Conservation (phyloP, 2,888 invertebrate species). For the Scaptomyza caliginosa region DNA sequence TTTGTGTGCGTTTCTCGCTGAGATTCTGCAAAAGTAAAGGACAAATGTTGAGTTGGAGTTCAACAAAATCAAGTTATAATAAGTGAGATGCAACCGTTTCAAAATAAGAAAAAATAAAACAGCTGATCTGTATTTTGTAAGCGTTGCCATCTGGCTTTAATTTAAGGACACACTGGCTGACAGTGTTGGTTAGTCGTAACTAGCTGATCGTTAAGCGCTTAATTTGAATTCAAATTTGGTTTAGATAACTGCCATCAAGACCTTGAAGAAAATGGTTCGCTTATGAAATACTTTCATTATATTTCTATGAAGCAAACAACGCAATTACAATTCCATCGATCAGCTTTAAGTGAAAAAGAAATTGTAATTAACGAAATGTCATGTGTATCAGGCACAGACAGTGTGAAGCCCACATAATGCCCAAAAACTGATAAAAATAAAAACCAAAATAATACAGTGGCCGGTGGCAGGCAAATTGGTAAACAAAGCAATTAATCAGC, state of each 20-base stretch:
- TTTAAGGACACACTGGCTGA: neutral
- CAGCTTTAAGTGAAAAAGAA: conserved; percentile 29
- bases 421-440: conserved; percentile 34
- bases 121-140: neutral
- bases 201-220: neutral
- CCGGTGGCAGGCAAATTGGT: conserved; percentile 35
- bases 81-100: neutral
- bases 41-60: neutral
- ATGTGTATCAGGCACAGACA: neutral
- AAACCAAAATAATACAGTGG: conserved; percentile 9
- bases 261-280: neutral
- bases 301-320: conserved; percentile 6
- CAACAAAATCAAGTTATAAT: neutral
- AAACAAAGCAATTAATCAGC: conserved; percentile 69
- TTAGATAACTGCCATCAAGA: neutral
- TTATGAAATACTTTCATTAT: neutral
- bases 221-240: neutral
- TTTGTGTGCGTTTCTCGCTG: conserved; percentile 88
- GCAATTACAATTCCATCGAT: conserved; percentile 34
- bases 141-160: neutral
- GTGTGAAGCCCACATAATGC: conserved; percentile 31
- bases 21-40: conserved; percentile 85
- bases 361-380: conserved; percentile 43
- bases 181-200: neutral
- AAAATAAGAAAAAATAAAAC: neutral